phyloP scores from a whole-genome alignment of 2,888 invertebrate genomes.

The Gerosis bhagava region DNA sequence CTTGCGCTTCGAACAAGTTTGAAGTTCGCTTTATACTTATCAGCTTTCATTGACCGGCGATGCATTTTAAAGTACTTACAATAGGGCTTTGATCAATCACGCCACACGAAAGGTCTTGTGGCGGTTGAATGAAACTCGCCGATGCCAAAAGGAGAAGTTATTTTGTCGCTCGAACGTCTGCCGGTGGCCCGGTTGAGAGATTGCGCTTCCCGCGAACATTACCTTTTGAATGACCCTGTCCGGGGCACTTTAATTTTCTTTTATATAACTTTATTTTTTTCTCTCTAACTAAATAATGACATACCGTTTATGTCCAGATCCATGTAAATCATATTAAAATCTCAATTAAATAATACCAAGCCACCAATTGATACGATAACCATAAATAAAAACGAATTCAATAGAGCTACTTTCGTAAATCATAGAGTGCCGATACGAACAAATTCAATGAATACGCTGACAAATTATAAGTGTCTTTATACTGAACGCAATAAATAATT shows the following conservation, averaged over 20 bases:
- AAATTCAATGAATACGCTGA: constrained; percentile 17
- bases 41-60: constrained; percentile 41
- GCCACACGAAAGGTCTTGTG: constrained; percentile 72
- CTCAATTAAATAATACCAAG: too few species aligned
- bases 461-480: constrained; percentile 20
- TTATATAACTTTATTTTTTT: constrained; percentile 35
- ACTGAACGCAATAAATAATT: constrained; percentile 17
- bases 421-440: constrained; percentile 13
- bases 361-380: too few species aligned
- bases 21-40: constrained; percentile 9
- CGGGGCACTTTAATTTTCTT: constrained; percentile 9
- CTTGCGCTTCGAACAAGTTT: background rate
- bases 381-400: too few species aligned
- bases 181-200: constrained; percentile 58
- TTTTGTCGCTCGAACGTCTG: constrained; percentile 63
- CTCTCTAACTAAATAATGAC: too few species aligned
- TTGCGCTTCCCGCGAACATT: constrained; percentile 56
- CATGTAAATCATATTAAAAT: too few species aligned
- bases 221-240: constrained; percentile 60
- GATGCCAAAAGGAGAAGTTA: constrained; percentile 56
- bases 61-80: constrained; percentile 63
- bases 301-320: too few species aligned
- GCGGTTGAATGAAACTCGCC: constrained; percentile 62
- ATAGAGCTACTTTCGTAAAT: too few species aligned
- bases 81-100: constrained; percentile 77